Evolutionary conservation across 1,140 invertebrate species (phyloP).

Genomic region (Cydia pomonella): DNA sequence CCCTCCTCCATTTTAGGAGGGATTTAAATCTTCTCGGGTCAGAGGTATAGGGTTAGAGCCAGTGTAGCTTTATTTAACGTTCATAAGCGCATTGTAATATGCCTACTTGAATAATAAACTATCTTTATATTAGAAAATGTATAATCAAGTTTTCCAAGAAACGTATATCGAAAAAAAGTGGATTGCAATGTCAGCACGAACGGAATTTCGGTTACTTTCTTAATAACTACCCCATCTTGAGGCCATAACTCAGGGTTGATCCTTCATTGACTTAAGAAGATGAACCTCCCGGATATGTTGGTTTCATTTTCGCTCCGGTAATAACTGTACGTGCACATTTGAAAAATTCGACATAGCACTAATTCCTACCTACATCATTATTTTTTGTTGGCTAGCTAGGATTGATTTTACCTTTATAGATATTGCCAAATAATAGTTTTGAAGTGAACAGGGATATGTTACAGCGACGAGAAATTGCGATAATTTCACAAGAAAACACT

Average conservation of each 20-base stretch:
- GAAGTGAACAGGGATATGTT: too few relatives aligned
- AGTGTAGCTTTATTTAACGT: too few relatives aligned
- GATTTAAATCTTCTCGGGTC: too few relatives aligned
- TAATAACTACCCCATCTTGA: constrained; percentile 53
- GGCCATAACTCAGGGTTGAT: constrained; percentile 65
- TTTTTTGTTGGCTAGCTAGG: neutral
- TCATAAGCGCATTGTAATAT: too few relatives aligned
- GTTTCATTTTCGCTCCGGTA: constrained; percentile 51
- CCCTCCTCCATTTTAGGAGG: too few relatives aligned
- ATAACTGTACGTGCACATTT: constrained; percentile 44
- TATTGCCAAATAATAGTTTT: too few relatives aligned
- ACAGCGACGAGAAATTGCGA: too few relatives aligned
- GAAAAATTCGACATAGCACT: neutral
- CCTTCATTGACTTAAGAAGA: constrained; percentile 65
- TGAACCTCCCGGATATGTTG: constrained; percentile 58
- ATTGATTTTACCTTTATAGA: neutral
- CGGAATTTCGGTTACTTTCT: constrained; percentile 43
- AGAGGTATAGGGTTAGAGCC: too few relatives aligned
- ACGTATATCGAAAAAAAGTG: neutral
- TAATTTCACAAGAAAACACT: too few relatives aligned
- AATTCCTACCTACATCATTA: neutral
- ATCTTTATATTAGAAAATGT: too few relatives aligned
- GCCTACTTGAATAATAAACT: too few relatives aligned
- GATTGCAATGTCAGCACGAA: neutral
- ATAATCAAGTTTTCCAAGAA: too few relatives aligned